Evolutionary conservation across 2,113 vertebrate species (phyloP), one percentile per base, ranked within the genome.

Genomic region (Bufo gargarizans): DNA sequence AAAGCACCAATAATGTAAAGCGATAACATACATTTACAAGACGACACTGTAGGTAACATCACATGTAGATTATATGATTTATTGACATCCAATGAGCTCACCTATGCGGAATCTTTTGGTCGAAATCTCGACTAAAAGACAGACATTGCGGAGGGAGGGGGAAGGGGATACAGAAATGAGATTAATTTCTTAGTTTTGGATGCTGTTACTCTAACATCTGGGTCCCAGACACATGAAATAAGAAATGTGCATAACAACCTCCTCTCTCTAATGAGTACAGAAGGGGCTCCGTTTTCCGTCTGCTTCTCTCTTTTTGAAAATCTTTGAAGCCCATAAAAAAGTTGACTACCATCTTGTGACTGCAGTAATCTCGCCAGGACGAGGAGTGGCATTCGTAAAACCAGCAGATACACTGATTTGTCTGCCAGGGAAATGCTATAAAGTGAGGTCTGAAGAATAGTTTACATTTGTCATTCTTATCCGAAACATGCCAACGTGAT

Each of bases 181-280:
- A 81, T 45, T 61, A 8, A 63, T 61, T 61, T 61, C 12, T 33
- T 33, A 33, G 9, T 61, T 61, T 81, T 81, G 58, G 56, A 61
- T 45, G 8, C 22, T 59, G 56, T 61, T 81, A 79, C 56, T 81
- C 19, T 45, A 61, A 81, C 22, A 61, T 81, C 56, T 81, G 58
- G 22, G 58, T 50, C 72, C 72, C 72, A 50, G 45, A 76, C 17
- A 17, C 17, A 45, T 45, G 71, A 50, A 76, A 50, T 76, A 76
- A 76, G 72, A 76, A 76, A 50, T 50, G 47, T 76, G 72, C 45
- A 50, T 47, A 74, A 74, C 71, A 74, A 74, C 45, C 71, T 17
- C 3, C 47, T 76, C 72, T 76, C 45, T 49, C 17, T 43, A 76
- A 50, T 74, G 16, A 43, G 13, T 47, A 47, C 71, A 74, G 71